A percentile compares a stretch with the other conserved stretches of the same genome.
Evolutionary conservation across 2,888 invertebrate genomes (phyloP).

Genomic region (Pheosia tremula): DNA sequence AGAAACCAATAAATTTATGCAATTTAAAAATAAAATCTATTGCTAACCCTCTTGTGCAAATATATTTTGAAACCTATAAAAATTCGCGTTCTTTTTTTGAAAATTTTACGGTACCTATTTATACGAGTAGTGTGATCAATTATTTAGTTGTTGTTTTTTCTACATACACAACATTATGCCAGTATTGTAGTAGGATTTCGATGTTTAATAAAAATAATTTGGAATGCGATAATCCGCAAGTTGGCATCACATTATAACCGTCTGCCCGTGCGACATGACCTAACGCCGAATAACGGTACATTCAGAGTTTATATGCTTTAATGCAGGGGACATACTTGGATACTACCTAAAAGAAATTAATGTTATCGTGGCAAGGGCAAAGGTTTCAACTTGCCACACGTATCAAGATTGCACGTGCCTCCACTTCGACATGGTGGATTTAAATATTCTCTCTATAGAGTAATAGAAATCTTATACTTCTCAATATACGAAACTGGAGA

Average conservation of each 20-base stretch:
- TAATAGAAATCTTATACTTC: constrained; percentile 30
- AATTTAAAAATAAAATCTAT: too few relatives aligned
- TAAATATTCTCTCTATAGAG: constrained; percentile 41
- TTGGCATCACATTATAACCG: constrained; percentile 15
- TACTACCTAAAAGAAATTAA: too few relatives aligned
- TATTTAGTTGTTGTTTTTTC: too few relatives aligned
- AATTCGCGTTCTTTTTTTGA: too few relatives aligned
- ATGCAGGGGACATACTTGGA: constrained; percentile 19
- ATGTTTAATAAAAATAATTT: background rate
- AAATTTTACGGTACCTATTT: too few relatives aligned
- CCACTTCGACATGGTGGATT: constrained; percentile 54
- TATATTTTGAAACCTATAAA: too few relatives aligned
- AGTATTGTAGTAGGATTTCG: too few relatives aligned
- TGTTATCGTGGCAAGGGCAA: constrained; percentile 40
- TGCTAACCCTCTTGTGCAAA: too few relatives aligned
- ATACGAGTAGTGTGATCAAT: too few relatives aligned
- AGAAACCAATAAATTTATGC: too few relatives aligned
- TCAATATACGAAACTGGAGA: background rate
- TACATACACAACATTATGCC: too few relatives aligned
- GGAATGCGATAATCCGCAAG: background rate
- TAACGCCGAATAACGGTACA: constrained; percentile 58
- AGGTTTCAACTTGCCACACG: constrained; percentile 44
- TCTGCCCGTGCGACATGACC: constrained; percentile 47
- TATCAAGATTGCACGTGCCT: constrained; percentile 54
- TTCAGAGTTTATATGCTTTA: constrained; percentile 44